A percentile compares a stretch with the other conserved stretches of the same genome.
Conservation (phyloP, 1,140 invertebrate genomes). For the Pentalonia nigronervosa region DNA sequence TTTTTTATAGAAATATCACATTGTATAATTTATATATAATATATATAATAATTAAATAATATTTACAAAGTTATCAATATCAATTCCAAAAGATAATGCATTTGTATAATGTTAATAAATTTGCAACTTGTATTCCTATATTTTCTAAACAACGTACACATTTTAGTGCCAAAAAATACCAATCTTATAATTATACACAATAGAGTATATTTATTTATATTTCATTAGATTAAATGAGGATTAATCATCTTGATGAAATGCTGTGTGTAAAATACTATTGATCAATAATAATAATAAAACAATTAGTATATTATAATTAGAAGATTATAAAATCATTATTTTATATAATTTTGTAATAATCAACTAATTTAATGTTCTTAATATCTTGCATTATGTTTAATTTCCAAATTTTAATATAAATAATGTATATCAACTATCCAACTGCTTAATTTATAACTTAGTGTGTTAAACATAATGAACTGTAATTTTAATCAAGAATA, state of each 20-base stretch:
- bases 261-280: not conserved
- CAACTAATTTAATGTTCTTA: not conserved
- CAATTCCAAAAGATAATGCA: not conserved
- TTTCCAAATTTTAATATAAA: not conserved
- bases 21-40: not conserved
- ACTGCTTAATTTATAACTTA: not conserved
- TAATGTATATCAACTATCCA: not conserved
- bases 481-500: not conserved
- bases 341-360: not conserved
- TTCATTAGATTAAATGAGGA: not conserved
- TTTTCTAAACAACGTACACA: not conserved
- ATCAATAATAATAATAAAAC: not conserved
- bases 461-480: not conserved
- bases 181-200: conserved; percentile 28
- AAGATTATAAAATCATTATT: not conserved
- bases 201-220: conserved; percentile 9
- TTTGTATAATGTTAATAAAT: conserved; percentile 22
- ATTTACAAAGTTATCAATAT: not conserved
- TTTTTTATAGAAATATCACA: not conserved
- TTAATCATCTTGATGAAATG: not conserved
- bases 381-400: not conserved
- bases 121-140: not conserved
- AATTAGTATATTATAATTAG: not conserved
- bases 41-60: not conserved
- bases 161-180: conserved; percentile 43